Evolutionary conservation across 2,888 invertebrate species (phyloP).

Genomic region (Spodoptera picta): DNA sequence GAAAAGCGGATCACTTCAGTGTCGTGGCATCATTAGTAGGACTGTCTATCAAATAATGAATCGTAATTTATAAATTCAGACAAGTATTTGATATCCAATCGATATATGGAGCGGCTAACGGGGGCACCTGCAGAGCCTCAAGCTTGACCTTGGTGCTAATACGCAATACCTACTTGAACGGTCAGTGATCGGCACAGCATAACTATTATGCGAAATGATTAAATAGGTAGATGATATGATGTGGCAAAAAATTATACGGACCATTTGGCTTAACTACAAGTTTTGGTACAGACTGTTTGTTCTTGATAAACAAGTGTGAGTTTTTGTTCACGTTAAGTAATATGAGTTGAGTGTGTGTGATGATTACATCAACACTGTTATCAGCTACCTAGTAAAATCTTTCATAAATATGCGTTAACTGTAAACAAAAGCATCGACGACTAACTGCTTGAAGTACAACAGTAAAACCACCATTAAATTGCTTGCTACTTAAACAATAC

Average conservation of each 20-base stretch:
- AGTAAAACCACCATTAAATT: neutral
- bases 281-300: conserved; percentile 40
- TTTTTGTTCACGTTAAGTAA: conserved; percentile 34
- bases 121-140: conserved; percentile 78
- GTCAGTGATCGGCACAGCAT: conserved; percentile 65
- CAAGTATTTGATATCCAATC: conserved; percentile 58
- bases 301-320: conserved; percentile 33
- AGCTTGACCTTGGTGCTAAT: conserved; percentile 76
- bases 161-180: conserved; percentile 74
- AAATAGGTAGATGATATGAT: conserved; percentile 52
- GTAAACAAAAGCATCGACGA: neutral
- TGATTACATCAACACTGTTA: conserved; percentile 36
- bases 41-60: conserved; percentile 14
- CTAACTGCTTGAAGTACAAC: neutral
- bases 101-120: conserved; percentile 62
- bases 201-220: conserved; percentile 61
- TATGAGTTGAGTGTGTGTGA: conserved; percentile 21
- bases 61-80: conserved; percentile 27
- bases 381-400: conserved; percentile 33
- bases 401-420: conserved; percentile 1
- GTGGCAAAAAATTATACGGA: conserved; percentile 43
- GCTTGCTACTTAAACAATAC: neutral
- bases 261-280: conserved; percentile 45
- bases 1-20: too few species aligned
- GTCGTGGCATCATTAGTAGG: conserved; percentile 2